Conservation (phyloP, 2,797 vertebrate species). For the Cossypha heuglini region DNA sequence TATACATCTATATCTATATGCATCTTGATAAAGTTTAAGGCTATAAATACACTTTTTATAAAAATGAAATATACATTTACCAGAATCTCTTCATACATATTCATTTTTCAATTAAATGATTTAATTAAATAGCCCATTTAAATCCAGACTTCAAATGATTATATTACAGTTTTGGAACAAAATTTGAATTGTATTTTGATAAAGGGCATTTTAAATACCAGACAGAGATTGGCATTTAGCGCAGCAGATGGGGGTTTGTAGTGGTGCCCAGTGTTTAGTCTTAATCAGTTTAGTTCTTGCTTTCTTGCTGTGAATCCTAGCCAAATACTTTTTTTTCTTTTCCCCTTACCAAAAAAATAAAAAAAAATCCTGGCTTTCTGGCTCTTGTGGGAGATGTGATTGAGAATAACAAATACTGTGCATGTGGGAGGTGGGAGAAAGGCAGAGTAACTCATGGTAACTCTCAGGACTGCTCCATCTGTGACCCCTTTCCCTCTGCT, state of each 20-base stretch:
- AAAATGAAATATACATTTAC: not conserved
- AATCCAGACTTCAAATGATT: not conserved
- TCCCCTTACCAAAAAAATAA: not conserved
- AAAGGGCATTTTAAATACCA: conserved; percentile 63
- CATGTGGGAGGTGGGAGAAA: conserved; percentile 27
- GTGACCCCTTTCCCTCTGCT: not conserved
- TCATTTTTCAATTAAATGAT: not conserved
- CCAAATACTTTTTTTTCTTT: not conserved
- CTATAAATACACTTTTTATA: not conserved
- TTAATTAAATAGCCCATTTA: conserved; percentile 11
- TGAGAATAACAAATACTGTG: conserved; percentile 19
- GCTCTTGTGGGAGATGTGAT: not conserved
- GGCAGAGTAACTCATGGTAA: not conserved
- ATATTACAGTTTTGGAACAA: conserved; percentile 40
- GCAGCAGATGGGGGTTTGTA: conserved; percentile 53
- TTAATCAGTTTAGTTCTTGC: conserved; percentile 59
- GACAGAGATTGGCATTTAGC: conserved; percentile 58
- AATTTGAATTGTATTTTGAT: conserved; percentile 58
- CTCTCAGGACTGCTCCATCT: not conserved
- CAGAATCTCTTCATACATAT: not conserved
- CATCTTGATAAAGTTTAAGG: not conserved
- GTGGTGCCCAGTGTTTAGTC: conserved; percentile 56
- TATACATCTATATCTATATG: not conserved
- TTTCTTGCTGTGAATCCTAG: conserved; percentile 26
- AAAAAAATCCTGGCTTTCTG: not conserved